Base-by-base conservation (phyloP, 1,140 invertebrate genomes). In the Leptinotarsa undecemlineata region DNA sequence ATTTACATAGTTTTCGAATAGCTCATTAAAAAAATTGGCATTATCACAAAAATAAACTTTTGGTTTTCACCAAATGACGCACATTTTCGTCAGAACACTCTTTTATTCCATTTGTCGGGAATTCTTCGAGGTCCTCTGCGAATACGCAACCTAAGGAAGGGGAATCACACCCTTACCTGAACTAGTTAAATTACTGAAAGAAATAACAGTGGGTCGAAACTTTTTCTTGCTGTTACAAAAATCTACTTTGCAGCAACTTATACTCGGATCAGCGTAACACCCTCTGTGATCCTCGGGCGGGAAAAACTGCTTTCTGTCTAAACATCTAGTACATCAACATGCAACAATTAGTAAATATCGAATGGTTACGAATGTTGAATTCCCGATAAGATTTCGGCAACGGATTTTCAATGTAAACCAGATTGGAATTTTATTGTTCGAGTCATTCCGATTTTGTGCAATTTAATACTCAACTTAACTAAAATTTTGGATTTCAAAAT, bases 261-360 rank as follows among this genome's bases (percentile, higher is more conserved):
- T 82, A 84, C 64, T 81, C 81, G 60, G 81, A 82, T 81, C 84
- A 79, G 83, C 81, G 84, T 85, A 86, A 86, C 92, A 94, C 86
- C 85, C 86, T 77, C 88, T 85, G 61, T 92, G 90, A 77, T 88
- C 86, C 86, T 92, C 92, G 78, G 91, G 91, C 80, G 93, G 93
- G 83, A 93, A 91, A 88, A 90, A 90, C 77, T 90, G 84, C 78
- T 85, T 85, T 87, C 87, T 88, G 82, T 90, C 83, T 81, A 93
- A 85, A 86, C 93, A 94, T 85, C 92, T 93, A 19, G 51, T 57
- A 57, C n/a, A 57, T 89, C 64, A 68, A 17, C 20, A 71, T 71
- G 48, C 48, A 57, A 17, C n/a, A 57, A 19, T 57, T 19, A 57
- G 51, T 57, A 57, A 8, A 57, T 17, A 19, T 60, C 68, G 17